These are phyloP conservation scores for Agrenia bidenticulata DNA, from an alignment of 2,888 invertebrate species.

Conservation along the genomic window DNA sequence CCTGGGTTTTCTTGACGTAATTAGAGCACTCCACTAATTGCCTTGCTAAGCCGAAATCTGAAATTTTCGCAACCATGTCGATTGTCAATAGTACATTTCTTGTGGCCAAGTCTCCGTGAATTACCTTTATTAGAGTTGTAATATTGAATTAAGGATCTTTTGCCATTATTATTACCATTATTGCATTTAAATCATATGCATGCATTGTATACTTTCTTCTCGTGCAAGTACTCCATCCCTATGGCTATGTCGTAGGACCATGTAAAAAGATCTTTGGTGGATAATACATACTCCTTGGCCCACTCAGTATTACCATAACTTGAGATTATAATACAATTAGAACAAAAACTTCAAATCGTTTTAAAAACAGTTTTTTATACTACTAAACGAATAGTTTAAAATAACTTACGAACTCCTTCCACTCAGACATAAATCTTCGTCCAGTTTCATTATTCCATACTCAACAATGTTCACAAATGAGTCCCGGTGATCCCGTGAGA, in stretches of 20 bases:
- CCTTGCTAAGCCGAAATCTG: conserved; percentile 2
- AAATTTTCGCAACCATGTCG: conserved; percentile 3
- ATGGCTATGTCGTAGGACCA: neutral
- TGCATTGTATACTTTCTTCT: conserved; percentile 6
- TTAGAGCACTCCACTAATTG: conserved; percentile 10
- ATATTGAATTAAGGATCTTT: no score
- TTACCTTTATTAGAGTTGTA: neutral
- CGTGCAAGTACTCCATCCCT: conserved; percentile 2
- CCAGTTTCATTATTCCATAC: neutral
- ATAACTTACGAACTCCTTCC: no score
- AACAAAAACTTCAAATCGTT: no score
- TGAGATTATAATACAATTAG: no score
- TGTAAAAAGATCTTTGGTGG: neutral
- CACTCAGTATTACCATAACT: no score
- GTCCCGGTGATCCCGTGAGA: no score
- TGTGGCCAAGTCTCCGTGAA: conserved; percentile 7
- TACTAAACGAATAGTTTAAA: no score
- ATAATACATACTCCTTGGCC: no score
- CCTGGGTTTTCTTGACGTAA: conserved; percentile 8
- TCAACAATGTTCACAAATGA: conserved; percentile 4
- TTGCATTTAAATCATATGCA: no score
- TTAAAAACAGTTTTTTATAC: no score
- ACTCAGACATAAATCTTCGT: no score
- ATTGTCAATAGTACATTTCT: neutral
- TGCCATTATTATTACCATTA: no score